Percentiles rank a stretch among this genome's conserved stretches.
These are phyloP conservation scores for Sorex maritimensis DNA, from an alignment of 2,797 vertebrate species.

Conservation along the genomic window DNA sequence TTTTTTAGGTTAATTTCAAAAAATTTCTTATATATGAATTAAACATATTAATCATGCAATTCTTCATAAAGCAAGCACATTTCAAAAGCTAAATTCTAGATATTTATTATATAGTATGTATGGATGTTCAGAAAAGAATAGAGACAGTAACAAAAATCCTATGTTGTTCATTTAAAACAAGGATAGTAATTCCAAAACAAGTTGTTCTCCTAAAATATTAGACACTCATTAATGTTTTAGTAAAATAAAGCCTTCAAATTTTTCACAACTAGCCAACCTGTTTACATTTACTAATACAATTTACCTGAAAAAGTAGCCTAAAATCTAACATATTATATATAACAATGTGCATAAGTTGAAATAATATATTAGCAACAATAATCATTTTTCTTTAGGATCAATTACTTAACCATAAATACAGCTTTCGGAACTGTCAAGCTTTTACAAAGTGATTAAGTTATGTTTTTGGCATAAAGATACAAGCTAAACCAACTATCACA, in stretches of 20 bases:
- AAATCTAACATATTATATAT: neutral
- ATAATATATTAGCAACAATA: slow-evolving; percentile 64
- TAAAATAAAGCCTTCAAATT: slow-evolving; percentile 36
- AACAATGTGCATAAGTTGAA: slow-evolving; percentile 13
- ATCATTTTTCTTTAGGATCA: slow-evolving; percentile 49
- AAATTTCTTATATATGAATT: slow-evolving; percentile 23
- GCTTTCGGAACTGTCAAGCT: slow-evolving; percentile 77
- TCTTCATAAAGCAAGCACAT: neutral
- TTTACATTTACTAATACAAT: slow-evolving; percentile 47
- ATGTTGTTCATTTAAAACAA: slow-evolving; percentile 35
- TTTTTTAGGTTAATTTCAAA: slow-evolving; percentile 39
- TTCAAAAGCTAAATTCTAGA: slow-evolving; percentile 67
- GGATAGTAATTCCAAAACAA: neutral
- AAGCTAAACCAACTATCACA: slow-evolving; percentile 87
- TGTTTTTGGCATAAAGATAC: slow-evolving; percentile 85
- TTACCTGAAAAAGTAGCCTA: slow-evolving; percentile 69
- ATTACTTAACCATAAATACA: slow-evolving; percentile 74
- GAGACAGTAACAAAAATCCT: slow-evolving; percentile 43
- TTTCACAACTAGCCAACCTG: slow-evolving; percentile 38
- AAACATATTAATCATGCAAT: slow-evolving; percentile 29
- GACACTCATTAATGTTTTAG: neutral
- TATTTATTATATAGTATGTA: slow-evolving; percentile 38
- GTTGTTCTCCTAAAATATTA: slow-evolving; percentile 34
- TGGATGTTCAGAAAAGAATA: slow-evolving; percentile 44
- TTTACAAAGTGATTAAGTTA: slow-evolving; percentile 85